Evolutionary conservation across 2,113 vertebrate species (phyloP), one percentile per base, ranked within the genome.

Genomic region (Coptodon bakossiorum): DNA sequence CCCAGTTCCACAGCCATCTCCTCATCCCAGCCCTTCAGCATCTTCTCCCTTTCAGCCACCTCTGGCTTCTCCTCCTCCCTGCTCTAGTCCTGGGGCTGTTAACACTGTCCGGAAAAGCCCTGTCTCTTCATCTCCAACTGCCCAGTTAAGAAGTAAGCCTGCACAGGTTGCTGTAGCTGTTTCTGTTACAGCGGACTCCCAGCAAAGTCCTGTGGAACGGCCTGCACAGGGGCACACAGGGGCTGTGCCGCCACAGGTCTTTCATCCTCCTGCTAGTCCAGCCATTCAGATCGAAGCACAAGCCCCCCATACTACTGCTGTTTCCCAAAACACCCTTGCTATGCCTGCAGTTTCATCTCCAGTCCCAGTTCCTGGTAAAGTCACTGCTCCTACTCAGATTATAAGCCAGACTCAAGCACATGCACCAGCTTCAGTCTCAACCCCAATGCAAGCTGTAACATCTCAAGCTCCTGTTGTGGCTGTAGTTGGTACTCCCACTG

Each of bases 1-100:
- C 29, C 76, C 90, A 31, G 80, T 91, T 3, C 97, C 97, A 40
- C 97, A 97, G 91, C 95, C 92, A 38, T 94, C 97, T 79, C 88
- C 95, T 17, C 91, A 92, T 80, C 76, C 93, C 45, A 92, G 52
- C 29, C 27, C 92, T 27, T 83, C 92, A n/a, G 79, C 87, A 13
- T 84, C 96, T 2, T 88, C 96, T 45, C 88, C 96, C 3, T 97
- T 97, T 91, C 86, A 97, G n/a, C 93, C 96, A 17, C 90, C 97
- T 16, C 91, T 97, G 9, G 93, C 96, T 53, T 96, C 97, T 66
- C 95, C 97, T 52, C 96, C 98, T 80, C 94, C 96, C n/a, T 97
- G 97, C 2, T 97, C 96, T 54, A 99, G 97, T 89, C 97, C 97
- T 9, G 97, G 97, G 3, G 90, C 95, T 90, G 94, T 96, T 79